Evolutionary conservation across 1,140 invertebrate species (phyloP).

Genomic region (Homalodisca vitripennis): DNA sequence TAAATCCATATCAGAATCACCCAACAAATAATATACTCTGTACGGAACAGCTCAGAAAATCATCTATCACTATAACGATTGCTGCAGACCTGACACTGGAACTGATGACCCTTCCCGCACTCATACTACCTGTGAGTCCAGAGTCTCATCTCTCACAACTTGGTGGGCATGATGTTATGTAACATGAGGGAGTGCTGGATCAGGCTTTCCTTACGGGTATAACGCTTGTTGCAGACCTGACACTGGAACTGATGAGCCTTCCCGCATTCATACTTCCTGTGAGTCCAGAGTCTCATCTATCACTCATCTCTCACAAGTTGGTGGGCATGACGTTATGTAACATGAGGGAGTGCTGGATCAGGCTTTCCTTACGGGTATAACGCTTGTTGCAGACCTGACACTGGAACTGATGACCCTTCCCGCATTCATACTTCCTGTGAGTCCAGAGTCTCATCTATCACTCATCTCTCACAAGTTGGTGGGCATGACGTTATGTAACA

Average conservation of each 20-base stretch:
- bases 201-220: constrained; percentile 30
- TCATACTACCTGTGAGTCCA: constrained; percentile 39
- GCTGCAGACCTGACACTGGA: constrained; percentile 42
- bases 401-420: constrained; percentile 39
- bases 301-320: neutral
- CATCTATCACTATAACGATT: constrained; percentile 35
- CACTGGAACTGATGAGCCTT: constrained; percentile 40
- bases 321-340: constrained; percentile 32
- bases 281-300: constrained; percentile 38
- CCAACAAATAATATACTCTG: too few species aligned
- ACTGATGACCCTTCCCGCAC: constrained; percentile 54
- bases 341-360: constrained; percentile 32
- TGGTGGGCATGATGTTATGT: constrained; percentile 30
- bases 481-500: constrained; percentile 32
- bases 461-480: neutral
- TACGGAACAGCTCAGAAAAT: too few species aligned
- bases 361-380: constrained; percentile 29
- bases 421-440: constrained; percentile 38
- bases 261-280: constrained; percentile 37
- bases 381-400: constrained; percentile 33
- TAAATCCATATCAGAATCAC: too few species aligned
- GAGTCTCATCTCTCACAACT: too few species aligned
- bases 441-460: too few species aligned
- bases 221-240: constrained; percentile 29
- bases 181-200: constrained; percentile 32